Conservation (phyloP, 2,113 vertebrate species). For the Dascyllus trimaculatus region DNA sequence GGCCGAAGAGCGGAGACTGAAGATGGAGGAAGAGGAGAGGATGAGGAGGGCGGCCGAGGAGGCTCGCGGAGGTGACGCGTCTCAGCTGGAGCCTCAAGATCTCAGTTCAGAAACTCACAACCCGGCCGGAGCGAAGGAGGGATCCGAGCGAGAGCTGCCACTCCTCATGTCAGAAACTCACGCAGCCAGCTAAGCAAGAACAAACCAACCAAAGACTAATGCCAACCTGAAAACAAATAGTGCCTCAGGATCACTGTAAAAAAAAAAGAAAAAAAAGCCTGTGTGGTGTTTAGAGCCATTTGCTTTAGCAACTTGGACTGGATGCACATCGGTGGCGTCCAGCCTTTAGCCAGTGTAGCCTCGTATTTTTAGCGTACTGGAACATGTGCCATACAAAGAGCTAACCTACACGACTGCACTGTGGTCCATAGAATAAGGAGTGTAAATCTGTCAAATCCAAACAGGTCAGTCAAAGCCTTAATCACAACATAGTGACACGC, state of each 20-base stretch:
- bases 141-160: constrained; percentile 51
- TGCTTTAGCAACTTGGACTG: constrained; percentile 55
- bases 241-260: constrained; percentile 79
- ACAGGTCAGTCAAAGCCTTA: constrained; percentile 43
- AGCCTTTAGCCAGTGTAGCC: constrained; percentile 45
- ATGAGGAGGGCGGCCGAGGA: constrained; percentile 43
- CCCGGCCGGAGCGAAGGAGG: constrained; percentile 45
- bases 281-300: constrained; percentile 66
- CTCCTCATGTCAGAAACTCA: constrained; percentile 72
- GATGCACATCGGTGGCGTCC: constrained; percentile 45
- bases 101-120: constrained; percentile 66
- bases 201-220: constrained; percentile 76
- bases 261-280: too few species aligned
- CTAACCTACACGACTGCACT: constrained; percentile 51
- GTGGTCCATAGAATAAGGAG: constrained; percentile 28
- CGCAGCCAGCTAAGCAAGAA: constrained; percentile 77
- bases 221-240: constrained; percentile 72
- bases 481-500: constrained; percentile 18
- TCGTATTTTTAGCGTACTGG: constrained; percentile 35
- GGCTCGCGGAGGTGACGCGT: constrained; percentile 40
- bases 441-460: constrained; percentile 54
- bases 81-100: constrained; percentile 79
- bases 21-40: constrained; percentile 82
- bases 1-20: constrained; percentile 92
- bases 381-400: constrained; percentile 47